phyloP scores from a whole-genome alignment of 2,888 invertebrate genomes.

The Cephus sareptanus region DNA sequence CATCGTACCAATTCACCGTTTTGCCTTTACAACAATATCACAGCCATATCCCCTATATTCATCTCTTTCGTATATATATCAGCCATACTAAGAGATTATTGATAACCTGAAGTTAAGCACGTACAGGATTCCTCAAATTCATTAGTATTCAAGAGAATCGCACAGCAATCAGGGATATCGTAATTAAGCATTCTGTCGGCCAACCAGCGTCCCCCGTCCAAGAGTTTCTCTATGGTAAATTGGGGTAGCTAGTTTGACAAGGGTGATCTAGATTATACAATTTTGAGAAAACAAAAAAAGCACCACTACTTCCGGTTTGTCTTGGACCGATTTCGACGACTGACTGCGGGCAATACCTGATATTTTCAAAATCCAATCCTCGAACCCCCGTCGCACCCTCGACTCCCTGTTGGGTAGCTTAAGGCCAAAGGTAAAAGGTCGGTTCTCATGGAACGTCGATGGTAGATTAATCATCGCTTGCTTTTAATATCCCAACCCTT shows the following conservation, averaged over 20 bases:
- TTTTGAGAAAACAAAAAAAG: not conserved
- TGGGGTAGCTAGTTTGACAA: not conserved
- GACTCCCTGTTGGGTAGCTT: not conserved
- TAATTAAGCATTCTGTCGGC: not conserved
- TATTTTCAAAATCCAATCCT: not conserved
- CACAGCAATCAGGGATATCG: not conserved
- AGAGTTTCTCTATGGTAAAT: not conserved
- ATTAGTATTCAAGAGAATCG: not conserved
- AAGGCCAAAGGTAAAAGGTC: not conserved
- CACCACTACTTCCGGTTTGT: not conserved
- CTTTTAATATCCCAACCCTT: constrained; percentile 46
- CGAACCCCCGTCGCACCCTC: not conserved
- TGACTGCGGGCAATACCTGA: not conserved
- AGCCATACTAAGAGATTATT: not conserved
- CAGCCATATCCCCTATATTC: not conserved
- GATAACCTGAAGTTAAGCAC: not conserved
- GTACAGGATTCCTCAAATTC: not conserved
- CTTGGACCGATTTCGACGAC: too few species aligned
- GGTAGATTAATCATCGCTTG: constrained; percentile 53
- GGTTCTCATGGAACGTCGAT: not conserved
- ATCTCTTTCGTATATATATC: not conserved
- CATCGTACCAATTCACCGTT: not conserved
- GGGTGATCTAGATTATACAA: not conserved
- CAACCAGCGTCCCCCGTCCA: not conserved
- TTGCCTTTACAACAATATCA: not conserved